Evolutionary conservation across 2,797 vertebrate species (phyloP).

Genomic region (Tokudaia tokunoshimensis): DNA sequence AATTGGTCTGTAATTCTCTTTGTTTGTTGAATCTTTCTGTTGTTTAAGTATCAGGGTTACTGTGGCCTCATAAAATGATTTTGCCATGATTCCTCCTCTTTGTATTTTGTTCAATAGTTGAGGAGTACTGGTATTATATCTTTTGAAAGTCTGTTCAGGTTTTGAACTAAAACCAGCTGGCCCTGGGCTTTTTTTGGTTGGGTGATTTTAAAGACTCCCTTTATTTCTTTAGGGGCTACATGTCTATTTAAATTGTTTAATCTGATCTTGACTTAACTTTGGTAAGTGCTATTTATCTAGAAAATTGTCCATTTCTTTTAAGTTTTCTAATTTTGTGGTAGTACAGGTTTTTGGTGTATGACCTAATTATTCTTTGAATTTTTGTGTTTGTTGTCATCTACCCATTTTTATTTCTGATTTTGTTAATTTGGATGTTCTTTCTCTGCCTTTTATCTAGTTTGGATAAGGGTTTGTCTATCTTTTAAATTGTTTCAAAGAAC

Average conservation of each 20-base stretch:
- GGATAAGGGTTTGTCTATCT: not conserved
- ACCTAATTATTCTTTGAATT: not conserved
- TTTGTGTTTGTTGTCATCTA: not conserved
- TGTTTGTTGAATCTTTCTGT: not conserved
- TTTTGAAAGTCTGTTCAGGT: not conserved
- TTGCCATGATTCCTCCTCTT: not conserved
- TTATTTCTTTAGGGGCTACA: not conserved
- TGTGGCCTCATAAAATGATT: not conserved
- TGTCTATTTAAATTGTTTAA: not conserved
- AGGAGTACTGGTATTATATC: not conserved
- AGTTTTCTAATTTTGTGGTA: not conserved
- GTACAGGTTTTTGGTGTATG: not conserved
- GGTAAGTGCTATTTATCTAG: not conserved
- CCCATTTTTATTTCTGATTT: not conserved
- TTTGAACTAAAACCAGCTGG: not conserved
- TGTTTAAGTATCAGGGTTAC: not conserved
- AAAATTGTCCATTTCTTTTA: not conserved
- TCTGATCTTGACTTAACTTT: not conserved
- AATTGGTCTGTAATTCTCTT: not conserved
- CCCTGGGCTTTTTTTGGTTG: too few relatives aligned
- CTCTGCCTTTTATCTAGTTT: not conserved
- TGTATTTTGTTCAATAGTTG: not conserved
- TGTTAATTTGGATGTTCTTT: not conserved
- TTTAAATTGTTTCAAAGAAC: not conserved
- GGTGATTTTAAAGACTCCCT: too few relatives aligned